Evolutionary conservation across 2,888 invertebrate species (phyloP).

Genomic region (Scelioninae gen. 1): DNA sequence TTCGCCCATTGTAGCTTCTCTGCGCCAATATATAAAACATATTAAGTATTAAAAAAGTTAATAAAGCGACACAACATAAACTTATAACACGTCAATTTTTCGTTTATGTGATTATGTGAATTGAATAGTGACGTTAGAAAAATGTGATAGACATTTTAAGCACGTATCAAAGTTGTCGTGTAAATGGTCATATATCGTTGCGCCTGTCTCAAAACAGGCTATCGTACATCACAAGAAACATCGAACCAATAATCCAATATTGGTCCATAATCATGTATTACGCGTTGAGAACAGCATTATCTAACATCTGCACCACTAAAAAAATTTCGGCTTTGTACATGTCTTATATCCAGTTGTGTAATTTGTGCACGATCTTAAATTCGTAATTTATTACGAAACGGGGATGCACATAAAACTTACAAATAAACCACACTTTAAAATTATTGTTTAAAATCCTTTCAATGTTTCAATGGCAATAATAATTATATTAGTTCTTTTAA

Average conservation of each 20-base stretch:
- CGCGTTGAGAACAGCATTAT: conserved; percentile 38
- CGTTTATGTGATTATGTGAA: conserved; percentile 18
- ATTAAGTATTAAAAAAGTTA: neutral
- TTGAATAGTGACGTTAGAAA: conserved; percentile 22
- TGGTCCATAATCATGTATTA: conserved; percentile 52
- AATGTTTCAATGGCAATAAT: neutral
- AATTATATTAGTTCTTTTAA: neutral
- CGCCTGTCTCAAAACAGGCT: conserved; percentile 41
- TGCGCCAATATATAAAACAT: neutral
- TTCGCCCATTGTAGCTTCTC: neutral
- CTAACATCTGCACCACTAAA: conserved; percentile 37
- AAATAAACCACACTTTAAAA: neutral
- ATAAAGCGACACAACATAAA: neutral
- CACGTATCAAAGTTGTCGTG: conserved; percentile 42
- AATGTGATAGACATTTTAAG: conserved; percentile 52
- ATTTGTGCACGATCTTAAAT: no score
- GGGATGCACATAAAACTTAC: conserved; percentile 25
- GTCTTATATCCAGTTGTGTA: conserved; percentile 32
- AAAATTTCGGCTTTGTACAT: conserved; percentile 29
- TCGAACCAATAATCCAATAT: conserved; percentile 55
- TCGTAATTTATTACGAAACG: conserved; percentile 32
- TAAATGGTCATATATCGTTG: conserved; percentile 52
- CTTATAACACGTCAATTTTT: conserved; percentile 21
- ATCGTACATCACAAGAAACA: conserved; percentile 47
- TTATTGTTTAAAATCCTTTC: neutral